Percentiles rank a stretch among this genome's conserved stretches.
Conservation (phyloP, 23 tunicate genomes). For the Trididemnum clinides region DNA sequence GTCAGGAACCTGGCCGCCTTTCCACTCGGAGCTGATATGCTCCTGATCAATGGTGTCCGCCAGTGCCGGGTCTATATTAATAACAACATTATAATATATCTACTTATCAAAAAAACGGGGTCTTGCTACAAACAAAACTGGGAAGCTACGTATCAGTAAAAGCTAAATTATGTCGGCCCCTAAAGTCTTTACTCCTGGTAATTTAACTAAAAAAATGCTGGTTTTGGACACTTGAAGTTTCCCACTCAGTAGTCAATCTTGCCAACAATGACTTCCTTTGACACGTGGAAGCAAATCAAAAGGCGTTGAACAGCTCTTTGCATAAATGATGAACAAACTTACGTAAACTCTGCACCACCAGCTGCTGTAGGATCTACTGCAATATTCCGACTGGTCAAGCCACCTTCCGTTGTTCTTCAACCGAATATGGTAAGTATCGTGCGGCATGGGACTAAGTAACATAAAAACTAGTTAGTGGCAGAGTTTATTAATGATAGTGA, state of each 20-base stretch:
- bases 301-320: too few species aligned
- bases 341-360: conserved; percentile 23
- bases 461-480: background rate
- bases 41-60: conserved; percentile 10
- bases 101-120: too few species aligned
- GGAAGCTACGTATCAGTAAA: too few species aligned
- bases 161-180: too few species aligned
- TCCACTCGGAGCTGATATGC: background rate
- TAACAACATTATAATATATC: too few species aligned
- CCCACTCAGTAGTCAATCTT: too few species aligned
- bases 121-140: too few species aligned
- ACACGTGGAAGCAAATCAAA: too few species aligned
- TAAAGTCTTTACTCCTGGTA: too few species aligned
- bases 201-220: background rate
- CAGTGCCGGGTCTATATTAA: background rate
- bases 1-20: conserved; percentile 10
- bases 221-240: background rate
- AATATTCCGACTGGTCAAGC: conserved; percentile 18
- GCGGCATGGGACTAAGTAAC: conserved; percentile 32
- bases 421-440: conserved; percentile 35
- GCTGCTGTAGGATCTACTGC: background rate
- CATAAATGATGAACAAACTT: background rate
- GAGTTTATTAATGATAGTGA: too few species aligned
- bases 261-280: too few species aligned
- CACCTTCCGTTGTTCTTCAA: conserved; percentile 29